Conservation (phyloP, 2,888 invertebrate species). For the Brachylomia viminalis region DNA sequence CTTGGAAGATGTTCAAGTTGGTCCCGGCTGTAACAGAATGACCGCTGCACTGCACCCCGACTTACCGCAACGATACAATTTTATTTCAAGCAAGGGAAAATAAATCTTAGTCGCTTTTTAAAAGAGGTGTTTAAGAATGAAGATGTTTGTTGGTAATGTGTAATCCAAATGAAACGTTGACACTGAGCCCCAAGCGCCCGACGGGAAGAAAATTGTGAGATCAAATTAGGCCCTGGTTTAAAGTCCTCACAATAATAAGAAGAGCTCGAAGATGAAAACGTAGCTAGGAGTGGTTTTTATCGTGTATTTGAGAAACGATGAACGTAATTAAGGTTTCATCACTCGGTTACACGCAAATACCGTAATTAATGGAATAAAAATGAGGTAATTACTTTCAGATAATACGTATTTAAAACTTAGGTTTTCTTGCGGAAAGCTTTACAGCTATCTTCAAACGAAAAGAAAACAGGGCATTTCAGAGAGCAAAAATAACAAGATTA, state of each 20-base stretch:
- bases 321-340: slow-evolving; percentile 60
- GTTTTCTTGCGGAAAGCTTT: neutral
- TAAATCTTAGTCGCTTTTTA: slow-evolving; percentile 55
- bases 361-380: slow-evolving; percentile 1
- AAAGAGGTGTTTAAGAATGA: slow-evolving; percentile 58
- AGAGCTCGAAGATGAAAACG: slow-evolving; percentile 80
- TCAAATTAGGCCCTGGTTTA: slow-evolving; percentile 86
- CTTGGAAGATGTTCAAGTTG: slow-evolving; percentile 84
- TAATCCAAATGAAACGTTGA: slow-evolving; percentile 88
- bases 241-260: slow-evolving; percentile 83
- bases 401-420: neutral
- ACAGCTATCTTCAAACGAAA: neutral
- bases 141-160: slow-evolving; percentile 72
- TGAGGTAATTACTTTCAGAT: neutral
- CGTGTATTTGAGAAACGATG: slow-evolving; percentile 36
- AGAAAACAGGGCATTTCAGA: neutral
- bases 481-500: slow-evolving; percentile 10
- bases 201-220: slow-evolving; percentile 86
- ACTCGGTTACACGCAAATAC: neutral
- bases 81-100: slow-evolving; percentile 49
- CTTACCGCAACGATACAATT: slow-evolving; percentile 66
- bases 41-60: slow-evolving; percentile 81
- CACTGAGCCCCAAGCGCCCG: slow-evolving; percentile 83
- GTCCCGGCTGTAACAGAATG: slow-evolving; percentile 80
- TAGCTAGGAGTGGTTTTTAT: slow-evolving; percentile 63